Conservation (phyloP, 2,888 invertebrate genomes). For the Linyphia triangularis region DNA sequence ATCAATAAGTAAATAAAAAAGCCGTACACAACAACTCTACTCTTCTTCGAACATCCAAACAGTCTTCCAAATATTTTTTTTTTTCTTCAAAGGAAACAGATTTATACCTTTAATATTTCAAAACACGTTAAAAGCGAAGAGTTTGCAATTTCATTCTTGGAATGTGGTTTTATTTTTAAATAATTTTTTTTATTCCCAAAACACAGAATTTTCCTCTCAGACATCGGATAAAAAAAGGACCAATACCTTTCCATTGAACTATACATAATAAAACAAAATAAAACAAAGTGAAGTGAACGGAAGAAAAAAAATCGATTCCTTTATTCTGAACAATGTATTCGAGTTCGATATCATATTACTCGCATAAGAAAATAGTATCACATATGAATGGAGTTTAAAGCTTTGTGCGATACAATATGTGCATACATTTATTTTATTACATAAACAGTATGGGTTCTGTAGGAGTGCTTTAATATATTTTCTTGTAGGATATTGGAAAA, state of each 20-base stretch:
- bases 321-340: constrained; percentile 10
- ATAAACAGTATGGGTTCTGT: no score
- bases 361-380: background rate
- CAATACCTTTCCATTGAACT: constrained; percentile 15
- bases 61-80: background rate
- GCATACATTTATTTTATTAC: background rate
- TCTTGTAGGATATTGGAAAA: no score
- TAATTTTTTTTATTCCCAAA: background rate
- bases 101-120: constrained; percentile 3
- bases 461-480: no score
- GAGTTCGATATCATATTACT: constrained; percentile 5
- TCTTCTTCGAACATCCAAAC: no score
- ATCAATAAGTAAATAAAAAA: constrained; percentile 3
- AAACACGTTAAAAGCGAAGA: constrained; percentile 3
- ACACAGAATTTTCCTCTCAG: background rate
- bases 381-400: background rate
- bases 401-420: background rate
- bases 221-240: background rate
- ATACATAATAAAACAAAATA: constrained; percentile 32
- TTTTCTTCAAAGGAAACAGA: background rate
- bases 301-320: constrained; percentile 28
- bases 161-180: background rate
- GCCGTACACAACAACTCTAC: background rate
- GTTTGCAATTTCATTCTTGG: no score
- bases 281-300: constrained; percentile 2